Evolutionary conservation across 2,888 invertebrate genomes (phyloP).

Genomic region (Hypena proboscidalis): DNA sequence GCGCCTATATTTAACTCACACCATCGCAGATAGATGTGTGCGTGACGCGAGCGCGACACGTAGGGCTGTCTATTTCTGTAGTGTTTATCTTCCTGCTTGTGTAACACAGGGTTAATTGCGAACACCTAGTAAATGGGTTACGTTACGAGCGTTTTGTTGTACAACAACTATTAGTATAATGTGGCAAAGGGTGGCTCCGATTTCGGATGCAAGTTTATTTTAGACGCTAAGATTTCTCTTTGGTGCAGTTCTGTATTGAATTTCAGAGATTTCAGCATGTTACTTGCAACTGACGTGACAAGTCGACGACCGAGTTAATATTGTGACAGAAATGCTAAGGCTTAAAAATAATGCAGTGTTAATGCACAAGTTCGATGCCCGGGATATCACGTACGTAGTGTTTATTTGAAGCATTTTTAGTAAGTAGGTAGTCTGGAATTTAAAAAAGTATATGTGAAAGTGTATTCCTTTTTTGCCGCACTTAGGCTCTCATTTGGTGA

Average conservation of each 20-base stretch:
- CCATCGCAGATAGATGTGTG: conserved; percentile 23
- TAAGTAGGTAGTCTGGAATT: too few species aligned
- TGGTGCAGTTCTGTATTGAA: conserved; percentile 11
- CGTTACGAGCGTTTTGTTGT: conserved; percentile 39
- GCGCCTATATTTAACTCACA: conserved; percentile 36
- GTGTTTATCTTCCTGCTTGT: conserved; percentile 71
- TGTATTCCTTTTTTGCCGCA: too few species aligned
- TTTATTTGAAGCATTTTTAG: too few species aligned
- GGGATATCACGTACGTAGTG: too few species aligned
- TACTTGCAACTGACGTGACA: conserved; percentile 4
- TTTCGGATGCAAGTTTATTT: conserved; percentile 21
- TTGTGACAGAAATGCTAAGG: too few species aligned
- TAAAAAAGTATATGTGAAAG: too few species aligned
- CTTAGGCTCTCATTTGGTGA: too few species aligned
- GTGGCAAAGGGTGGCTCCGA: conserved; percentile 12
- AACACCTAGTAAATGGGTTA: conserved; percentile 51
- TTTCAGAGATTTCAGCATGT: conserved; percentile 7
- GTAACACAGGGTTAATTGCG: conserved; percentile 52
- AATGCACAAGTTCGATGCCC: too few species aligned
- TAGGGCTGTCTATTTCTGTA: conserved; percentile 52
- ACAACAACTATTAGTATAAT: conserved; percentile 18
- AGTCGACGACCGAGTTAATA: not conserved
- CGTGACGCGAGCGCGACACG: conserved; percentile 35
- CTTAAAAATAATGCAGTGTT: not conserved
- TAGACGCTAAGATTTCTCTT: conserved; percentile 4